Base-by-base conservation (phyloP, 64 coral and sea anemone species). In the Dendrophyllia cribrosa region DNA sequence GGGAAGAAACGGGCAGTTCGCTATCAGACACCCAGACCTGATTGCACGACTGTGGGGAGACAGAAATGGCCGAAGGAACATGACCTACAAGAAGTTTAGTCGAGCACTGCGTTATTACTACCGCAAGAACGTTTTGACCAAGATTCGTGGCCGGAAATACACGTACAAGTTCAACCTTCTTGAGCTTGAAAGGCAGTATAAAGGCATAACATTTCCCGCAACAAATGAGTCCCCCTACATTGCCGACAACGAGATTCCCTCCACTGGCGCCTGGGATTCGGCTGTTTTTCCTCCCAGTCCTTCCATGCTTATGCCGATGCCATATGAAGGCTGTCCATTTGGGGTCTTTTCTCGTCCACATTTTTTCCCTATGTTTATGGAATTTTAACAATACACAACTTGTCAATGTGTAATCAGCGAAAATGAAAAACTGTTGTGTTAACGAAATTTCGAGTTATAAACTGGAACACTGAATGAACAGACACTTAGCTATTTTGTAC, bases 81-180 rank as follows among this genome's bases (percentile, higher is more conserved):
- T 89, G 74, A 89, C 87, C 3, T 89, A 78, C 48, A 74, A 89
- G 17, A 78, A 44, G 20, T 77, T 89, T 21, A 77, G 87, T 72
- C 72, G 87, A 23, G 87, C 87, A 22, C 59, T 89, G 3, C 74
- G 87, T 47, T 76, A 89, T 50, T 89, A 89, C 60, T 89, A 89
- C 74, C 63, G 34, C n/a, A 89, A 89, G 49, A 50, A 65, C 1
- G 49, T 78, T 17, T 24, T 89, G 23, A 66, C 60, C 44, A 89
- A 89, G 77, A 50, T 89, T 48, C 59, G 63, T 9, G 71, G 76
- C 43, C 59, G 64, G 17, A 89, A 89, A 17, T 89, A 45, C 58
- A 62, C 53, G 19, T 89, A 89, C 74, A 51, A 76, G 34, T 89
- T 89, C 59, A 78, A 76, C 19, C 66, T 78, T 49, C 8, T 25